phyloP scores from a whole-genome alignment of 2,888 invertebrate species.

The Hemithea aestivaria region DNA sequence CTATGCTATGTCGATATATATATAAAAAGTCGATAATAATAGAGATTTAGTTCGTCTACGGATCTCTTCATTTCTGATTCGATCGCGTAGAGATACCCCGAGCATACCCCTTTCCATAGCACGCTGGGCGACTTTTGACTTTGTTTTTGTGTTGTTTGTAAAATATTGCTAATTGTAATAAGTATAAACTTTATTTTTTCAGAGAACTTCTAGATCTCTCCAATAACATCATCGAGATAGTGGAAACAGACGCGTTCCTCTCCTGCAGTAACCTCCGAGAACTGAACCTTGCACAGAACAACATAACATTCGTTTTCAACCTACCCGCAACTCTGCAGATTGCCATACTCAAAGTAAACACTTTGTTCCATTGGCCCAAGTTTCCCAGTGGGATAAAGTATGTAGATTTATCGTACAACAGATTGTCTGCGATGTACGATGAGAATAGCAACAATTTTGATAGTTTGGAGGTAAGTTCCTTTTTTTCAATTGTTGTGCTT shows the following conservation, averaged over 20 bases:
- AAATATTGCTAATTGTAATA: no score
- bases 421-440: constrained; percentile 57
- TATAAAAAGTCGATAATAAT: no score
- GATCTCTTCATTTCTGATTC: no score
- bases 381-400: constrained; percentile 64
- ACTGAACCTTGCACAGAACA: constrained; percentile 69
- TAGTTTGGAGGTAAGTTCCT: constrained; percentile 60
- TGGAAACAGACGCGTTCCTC: constrained; percentile 62
- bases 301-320: constrained; percentile 62
- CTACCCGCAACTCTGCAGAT: constrained; percentile 60
- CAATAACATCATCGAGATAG: constrained; percentile 65
- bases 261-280: constrained; percentile 57
- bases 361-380: constrained; percentile 64
- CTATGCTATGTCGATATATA: no score
- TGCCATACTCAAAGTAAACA: constrained; percentile 61
- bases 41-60: no score
- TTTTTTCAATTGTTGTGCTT: no score
- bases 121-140: no score
- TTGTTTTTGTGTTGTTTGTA: no score
- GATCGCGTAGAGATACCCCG: no score
- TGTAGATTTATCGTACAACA: constrained; percentile 67
- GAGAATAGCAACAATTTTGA: constrained; percentile 50
- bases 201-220: constrained; percentile 70
- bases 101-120: no score
- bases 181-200: constrained; percentile 19